Evolutionary conservation across 2,113 vertebrate genomes (phyloP).

Genomic region (Gulo gulo): DNA sequence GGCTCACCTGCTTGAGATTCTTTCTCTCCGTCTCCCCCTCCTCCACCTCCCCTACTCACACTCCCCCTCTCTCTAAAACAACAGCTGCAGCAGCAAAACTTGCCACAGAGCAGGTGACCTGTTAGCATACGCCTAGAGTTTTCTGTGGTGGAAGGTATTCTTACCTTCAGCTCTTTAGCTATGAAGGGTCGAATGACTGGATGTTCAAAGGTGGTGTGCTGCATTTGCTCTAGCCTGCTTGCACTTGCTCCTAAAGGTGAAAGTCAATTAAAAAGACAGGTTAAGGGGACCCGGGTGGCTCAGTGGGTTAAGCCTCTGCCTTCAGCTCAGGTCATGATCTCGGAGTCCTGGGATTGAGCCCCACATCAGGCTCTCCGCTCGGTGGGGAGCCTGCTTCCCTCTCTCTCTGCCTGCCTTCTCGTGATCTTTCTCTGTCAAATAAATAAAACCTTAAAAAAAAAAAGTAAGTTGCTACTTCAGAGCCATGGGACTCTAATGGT

Average conservation of each 20-base stretch:
- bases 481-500: background rate
- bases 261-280: background rate
- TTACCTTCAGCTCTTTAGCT: background rate
- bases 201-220: rapidly evolving
- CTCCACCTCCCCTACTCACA: background rate
- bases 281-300: background rate
- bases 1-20: background rate
- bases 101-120: background rate
- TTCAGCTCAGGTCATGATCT: no score
- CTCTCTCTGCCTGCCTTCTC: no score
- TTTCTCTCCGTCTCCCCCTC: background rate
- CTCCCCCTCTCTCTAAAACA: background rate
- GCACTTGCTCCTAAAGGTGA: background rate
- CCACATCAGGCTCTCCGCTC: no score
- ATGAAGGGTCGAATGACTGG: background rate
- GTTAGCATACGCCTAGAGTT: background rate
- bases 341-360: no score
- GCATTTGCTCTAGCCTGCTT: background rate
- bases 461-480: background rate
- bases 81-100: background rate
- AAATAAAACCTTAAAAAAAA: background rate
- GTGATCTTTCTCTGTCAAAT: no score
- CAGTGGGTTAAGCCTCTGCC: no score
- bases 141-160: background rate
- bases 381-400: no score